These are phyloP conservation scores for Blastomussa wellsi DNA, from an alignment of 92 coral and sea anemone genomes.

Conservation along the genomic window DNA sequence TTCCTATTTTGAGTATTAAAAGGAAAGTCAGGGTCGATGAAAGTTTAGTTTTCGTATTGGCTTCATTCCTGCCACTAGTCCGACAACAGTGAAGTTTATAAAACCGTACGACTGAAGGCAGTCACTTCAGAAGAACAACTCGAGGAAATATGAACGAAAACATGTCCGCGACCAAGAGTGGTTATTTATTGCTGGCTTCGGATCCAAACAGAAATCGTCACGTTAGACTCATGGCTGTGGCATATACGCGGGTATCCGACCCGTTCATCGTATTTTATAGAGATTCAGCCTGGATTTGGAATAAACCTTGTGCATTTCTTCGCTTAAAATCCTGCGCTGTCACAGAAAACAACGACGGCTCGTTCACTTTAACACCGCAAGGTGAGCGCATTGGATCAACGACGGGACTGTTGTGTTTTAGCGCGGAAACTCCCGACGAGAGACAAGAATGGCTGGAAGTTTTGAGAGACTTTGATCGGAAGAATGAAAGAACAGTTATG, in stretches of 20 bases:
- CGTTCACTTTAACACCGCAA: constrained; percentile 71
- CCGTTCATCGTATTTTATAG: constrained; percentile 87
- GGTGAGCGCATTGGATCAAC: constrained; percentile 84
- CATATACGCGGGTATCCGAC: constrained; percentile 72
- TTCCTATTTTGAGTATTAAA: constrained; percentile 29
- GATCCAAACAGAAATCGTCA: constrained; percentile 34
- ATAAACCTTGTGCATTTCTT: constrained; percentile 78
- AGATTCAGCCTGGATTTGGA: constrained; percentile 72
- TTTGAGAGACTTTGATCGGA: constrained; percentile 44
- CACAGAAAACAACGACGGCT: constrained; percentile 57
- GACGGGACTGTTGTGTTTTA: constrained; percentile 60
- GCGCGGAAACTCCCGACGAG: constrained; percentile 65
- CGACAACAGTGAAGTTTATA: neutral
- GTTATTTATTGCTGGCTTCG: constrained; percentile 64
- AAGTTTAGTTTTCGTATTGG: constrained; percentile 12
- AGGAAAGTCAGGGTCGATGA: neutral
- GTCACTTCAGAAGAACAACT: constrained; percentile 11
- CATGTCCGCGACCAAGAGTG: constrained; percentile 72
- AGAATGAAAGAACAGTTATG: constrained; percentile 21
- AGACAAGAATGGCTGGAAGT: constrained; percentile 72
- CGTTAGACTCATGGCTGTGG: constrained; percentile 70
- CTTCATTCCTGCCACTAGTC: constrained; percentile 5
- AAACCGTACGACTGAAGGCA: neutral
- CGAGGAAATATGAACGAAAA: constrained; percentile 59
- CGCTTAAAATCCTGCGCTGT: constrained; percentile 66